Base-by-base conservation (phyloP, 53 echinoderm and acorn worm species). In the Stichopus horrens region DNA sequence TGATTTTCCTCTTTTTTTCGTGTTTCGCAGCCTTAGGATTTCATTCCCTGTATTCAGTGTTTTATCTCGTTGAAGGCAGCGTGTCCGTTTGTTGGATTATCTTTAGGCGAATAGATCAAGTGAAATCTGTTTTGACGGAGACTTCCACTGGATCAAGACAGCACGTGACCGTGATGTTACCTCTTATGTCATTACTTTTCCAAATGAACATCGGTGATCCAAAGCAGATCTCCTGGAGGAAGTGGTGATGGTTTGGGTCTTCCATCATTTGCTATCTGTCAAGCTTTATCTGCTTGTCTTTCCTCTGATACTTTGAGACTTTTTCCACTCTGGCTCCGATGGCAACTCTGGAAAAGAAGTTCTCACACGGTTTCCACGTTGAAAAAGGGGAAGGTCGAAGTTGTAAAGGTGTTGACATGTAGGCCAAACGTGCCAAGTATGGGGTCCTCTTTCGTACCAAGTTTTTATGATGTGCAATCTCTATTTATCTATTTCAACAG, bases 401-500 rank as follows among this genome's bases (percentile, higher is more conserved):
- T 87, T 87, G 18, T n/a, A 74, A 52, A 16, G 74, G 80, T 7
- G 89, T 80, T 22, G 82, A 19, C 21, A 82, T 21, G 67, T 89
- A 89, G 9, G 81, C 68, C 5, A 89, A 20, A 51, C 74, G 57
- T 53, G 73, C 89, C 5, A 82, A 73, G 52, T 71, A 68, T 21
- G 89, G 89, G 16, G 79, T 80, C 7, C 7, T 19, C 88, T 90
- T 54, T 88, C 65, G 56, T 86, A 58, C 4, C 79, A 21, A 58
- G 18, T 66, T 55, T 90, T 91, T 7, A 63, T 86, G 9, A 88
- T 84, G 6, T 86, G 78, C 8, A 93, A 11, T 91, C 91, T 86
- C 91, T 56, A 53, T 91, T 91, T 14, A 53, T 91, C 91, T 14
- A 75, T 88, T 76, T 89, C 92, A 6, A 91, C 94, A 83, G 92